Evolutionary conservation across 2,888 invertebrate genomes (phyloP), one percentile per base, ranked within the genome.

Genomic region (Tromatobia lineatoria): DNA sequence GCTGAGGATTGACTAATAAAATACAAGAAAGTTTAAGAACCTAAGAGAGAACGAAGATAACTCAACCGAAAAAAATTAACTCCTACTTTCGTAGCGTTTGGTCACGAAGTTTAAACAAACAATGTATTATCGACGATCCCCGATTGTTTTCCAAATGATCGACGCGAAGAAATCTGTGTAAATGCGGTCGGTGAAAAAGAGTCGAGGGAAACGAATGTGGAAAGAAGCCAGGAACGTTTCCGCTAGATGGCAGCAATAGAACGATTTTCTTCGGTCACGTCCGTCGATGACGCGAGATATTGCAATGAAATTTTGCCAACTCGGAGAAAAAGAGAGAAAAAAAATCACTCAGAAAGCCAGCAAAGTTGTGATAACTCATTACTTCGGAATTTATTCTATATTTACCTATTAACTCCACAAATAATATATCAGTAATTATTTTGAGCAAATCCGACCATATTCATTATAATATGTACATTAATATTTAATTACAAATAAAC

Each of bases 191-290:
- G 54, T 54, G 42, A 61, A 20, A 18, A 18, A 34, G 50, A n/a
- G 1, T 47, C 38, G 61, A 47, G 70, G 47, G 64, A 78, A 74
- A 80, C 25, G 42, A 74, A 80, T 20, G 42, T 70, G 70, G 73
- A 69, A 70, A 74, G 69, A 50, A 52, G 57, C 59, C 78, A 81
- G 64, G 50, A 74, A 71, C 18, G 15, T 61, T 57, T 75, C 81
- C 81, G 82, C 78, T 70, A 85, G 84, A 85, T 85, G 84, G 84
- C 84, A 25, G 50, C 8, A 64, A 47, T 57, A 38, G 69, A 74
- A 66, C 34, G 45, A 75, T 71, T 76, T 70, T 66, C 70, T 61
- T 75, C 74, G 66, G 29, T 42, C 34, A 29, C 29, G n/a, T 71
- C 71, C 73, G 57, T 47, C 1, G 45, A 10, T 50, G 52, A 25